Percentiles rank a stretch among this genome's conserved stretches.
Conservation (phyloP, 2,113 vertebrate species). For the Odontesthes bonariensis region DNA sequence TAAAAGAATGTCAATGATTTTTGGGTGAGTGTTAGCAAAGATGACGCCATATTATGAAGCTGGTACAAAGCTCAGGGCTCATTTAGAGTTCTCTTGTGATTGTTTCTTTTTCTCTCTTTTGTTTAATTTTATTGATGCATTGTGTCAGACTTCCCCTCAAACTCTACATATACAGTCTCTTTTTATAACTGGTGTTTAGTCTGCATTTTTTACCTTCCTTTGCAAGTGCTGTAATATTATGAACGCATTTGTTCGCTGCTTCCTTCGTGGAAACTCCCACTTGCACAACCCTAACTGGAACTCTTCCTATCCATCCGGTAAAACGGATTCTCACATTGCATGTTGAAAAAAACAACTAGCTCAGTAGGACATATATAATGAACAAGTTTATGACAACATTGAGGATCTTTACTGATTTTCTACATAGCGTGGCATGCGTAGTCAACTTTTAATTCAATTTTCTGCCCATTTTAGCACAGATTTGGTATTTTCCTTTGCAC, state of each 20-base stretch:
- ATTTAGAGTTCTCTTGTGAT: not conserved
- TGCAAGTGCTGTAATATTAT: constrained; percentile 33
- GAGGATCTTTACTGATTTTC: constrained; percentile 7
- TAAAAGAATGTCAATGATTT: constrained; percentile 22
- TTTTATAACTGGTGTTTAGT: constrained; percentile 42
- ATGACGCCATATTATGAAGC: not conserved
- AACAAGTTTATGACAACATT: constrained; percentile 33
- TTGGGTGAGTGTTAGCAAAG: not conserved
- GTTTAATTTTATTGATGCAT: constrained; percentile 2
- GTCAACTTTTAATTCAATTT: not conserved
- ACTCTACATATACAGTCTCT: constrained; percentile 6
- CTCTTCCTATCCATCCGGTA: constrained; percentile 59
- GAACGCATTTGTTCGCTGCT: constrained; percentile 44
- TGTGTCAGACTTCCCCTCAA: constrained; percentile 33
- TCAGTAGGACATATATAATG: constrained; percentile 31
- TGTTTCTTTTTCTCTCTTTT: constrained; percentile 1
- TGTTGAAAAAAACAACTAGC: constrained; percentile 41
- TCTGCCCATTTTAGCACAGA: not conserved
- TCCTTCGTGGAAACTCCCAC: constrained; percentile 64
- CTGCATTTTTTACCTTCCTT: constrained; percentile 42
- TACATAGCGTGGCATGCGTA: not conserved
- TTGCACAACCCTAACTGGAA: constrained; percentile 47
- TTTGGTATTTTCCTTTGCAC: not conserved
- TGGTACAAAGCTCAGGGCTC: constrained; percentile 1
- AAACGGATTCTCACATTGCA: constrained; percentile 41